Evolutionary conservation across 1,140 invertebrate genomes (phyloP).

Genomic region (Daktulosphaira vitifoliae): DNA sequence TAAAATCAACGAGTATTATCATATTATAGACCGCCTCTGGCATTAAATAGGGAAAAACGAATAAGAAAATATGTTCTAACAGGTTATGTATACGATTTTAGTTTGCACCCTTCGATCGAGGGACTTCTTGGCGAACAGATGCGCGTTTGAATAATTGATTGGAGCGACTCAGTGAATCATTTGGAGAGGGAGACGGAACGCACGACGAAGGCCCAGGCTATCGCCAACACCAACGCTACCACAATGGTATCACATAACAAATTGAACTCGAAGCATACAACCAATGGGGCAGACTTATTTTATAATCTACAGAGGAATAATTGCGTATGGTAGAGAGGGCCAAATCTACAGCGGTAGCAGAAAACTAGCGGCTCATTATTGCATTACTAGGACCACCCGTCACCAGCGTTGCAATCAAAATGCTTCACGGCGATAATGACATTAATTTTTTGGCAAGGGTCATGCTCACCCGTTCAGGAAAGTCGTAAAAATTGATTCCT

Average conservation of each 20-base stretch:
- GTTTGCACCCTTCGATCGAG: neutral
- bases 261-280: neutral
- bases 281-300: neutral
- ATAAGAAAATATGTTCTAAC: too few species aligned
- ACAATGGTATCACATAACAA: conserved; percentile 19
- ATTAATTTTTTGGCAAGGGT: neutral
- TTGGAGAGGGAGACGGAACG: neutral
- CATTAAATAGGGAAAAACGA: too few species aligned
- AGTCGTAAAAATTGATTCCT: conserved; percentile 30
- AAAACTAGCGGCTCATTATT: conserved; percentile 18
- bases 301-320: too few species aligned
- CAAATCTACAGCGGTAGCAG: neutral
- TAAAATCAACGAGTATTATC: neutral
- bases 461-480: neutral
- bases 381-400: conserved; percentile 18
- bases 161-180: conserved; percentile 3
- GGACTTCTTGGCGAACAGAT: neutral
- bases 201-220: neutral
- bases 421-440: conserved; percentile 15
- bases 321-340: neutral
- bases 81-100: neutral
- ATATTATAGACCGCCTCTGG: too few species aligned
- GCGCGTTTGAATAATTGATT: conserved; percentile 26
- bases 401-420: neutral
- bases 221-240: neutral